phyloP scores from a whole-genome alignment of 2,888 invertebrate genomes.

The Spilarctia lutea region DNA sequence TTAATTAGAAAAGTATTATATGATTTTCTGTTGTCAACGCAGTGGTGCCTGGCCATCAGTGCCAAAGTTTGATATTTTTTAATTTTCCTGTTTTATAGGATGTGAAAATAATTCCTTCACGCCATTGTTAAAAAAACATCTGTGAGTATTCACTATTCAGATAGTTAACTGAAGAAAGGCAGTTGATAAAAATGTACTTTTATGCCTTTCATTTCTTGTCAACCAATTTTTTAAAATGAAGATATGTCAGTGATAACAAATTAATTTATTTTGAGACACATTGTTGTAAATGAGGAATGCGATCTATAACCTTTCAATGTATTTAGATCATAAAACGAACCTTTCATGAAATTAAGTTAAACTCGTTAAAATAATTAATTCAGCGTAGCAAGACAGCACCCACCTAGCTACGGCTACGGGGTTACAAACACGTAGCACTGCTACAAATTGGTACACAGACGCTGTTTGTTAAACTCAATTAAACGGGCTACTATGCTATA shows the following conservation, averaged over 20 bases:
- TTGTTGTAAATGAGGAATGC: neutral
- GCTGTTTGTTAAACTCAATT: conserved; percentile 59
- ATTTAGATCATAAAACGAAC: conserved; percentile 29
- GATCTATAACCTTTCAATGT: conserved; percentile 16
- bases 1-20: conserved; percentile 30
- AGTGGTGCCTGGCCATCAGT: too few relatives aligned
- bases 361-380: conserved; percentile 47
- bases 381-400: conserved; percentile 28
- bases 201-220: neutral
- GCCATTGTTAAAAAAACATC: too few relatives aligned
- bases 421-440: conserved; percentile 51
- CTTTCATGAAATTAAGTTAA: conserved; percentile 45
- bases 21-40: neutral
- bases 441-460: conserved; percentile 55
- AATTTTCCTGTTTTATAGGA: too few relatives aligned
- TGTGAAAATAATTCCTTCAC: too few relatives aligned
- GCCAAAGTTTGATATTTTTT: too few relatives aligned
- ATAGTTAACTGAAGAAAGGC: too few relatives aligned
- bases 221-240: neutral
- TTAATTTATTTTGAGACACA: neutral
- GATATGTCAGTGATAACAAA: too few relatives aligned
- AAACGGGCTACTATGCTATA: conserved; percentile 46
- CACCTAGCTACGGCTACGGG: conserved; percentile 30
- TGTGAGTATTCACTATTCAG: too few relatives aligned
- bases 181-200: too few relatives aligned